Conservation (phyloP, 2,888 invertebrate species). For the Euphydryas editha region DNA sequence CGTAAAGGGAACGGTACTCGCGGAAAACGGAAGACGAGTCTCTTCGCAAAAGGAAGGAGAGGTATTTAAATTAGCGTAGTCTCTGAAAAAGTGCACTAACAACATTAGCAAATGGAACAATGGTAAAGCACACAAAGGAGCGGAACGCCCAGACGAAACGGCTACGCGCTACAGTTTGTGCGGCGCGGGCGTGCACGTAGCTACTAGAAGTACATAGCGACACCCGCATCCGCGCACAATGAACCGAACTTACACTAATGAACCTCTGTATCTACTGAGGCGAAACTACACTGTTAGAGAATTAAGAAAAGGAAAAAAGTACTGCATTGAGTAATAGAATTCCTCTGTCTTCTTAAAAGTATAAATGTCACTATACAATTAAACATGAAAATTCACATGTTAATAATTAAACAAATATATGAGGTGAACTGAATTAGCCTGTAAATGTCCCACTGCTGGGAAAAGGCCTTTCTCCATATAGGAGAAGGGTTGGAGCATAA, state of each 20-base stretch:
- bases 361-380: not conserved
- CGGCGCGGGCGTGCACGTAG: conserved; percentile 45
- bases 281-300: conserved; percentile 39
- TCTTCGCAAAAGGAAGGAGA: conserved; percentile 80
- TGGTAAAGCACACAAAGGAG: conserved; percentile 72
- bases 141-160: conserved; percentile 63
- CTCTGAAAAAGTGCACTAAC: conserved; percentile 83
- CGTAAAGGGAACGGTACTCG: conserved; percentile 77
- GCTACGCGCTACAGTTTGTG: conserved; percentile 49
- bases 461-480: too few species aligned
- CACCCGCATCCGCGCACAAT: conserved; percentile 45
- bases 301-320: conserved; percentile 41
- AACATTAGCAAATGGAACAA: conserved; percentile 81
- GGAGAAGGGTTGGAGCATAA: too few species aligned
- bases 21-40: conserved; percentile 82
- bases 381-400: not conserved
- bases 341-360: conserved; percentile 13
- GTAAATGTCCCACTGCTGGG: too few species aligned
- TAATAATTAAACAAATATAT: too few species aligned
- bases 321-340: conserved; percentile 25
- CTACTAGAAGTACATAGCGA: conserved; percentile 38
- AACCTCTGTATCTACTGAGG: conserved; percentile 41
- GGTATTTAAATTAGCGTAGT: conserved; percentile 83
- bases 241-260: conserved; percentile 49
- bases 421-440: too few species aligned